A percentile compares a stretch with the other conserved stretches of the same genome.
Evolutionary conservation across 2,888 invertebrate genomes (phyloP).

Genomic region (Furcula furcula): DNA sequence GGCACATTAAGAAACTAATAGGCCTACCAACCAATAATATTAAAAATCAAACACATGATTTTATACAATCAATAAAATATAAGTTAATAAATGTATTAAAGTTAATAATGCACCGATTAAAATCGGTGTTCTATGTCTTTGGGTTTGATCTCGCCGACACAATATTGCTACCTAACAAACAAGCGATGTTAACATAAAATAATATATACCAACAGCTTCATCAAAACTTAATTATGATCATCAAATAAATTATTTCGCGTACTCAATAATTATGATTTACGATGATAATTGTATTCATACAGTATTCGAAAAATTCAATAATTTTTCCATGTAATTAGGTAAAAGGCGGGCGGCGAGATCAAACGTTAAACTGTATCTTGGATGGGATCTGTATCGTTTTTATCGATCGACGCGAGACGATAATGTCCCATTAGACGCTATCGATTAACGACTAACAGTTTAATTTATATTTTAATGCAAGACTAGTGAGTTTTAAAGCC

Average conservation of each 20-base stretch:
- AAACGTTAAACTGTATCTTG: slow-evolving; percentile 29
- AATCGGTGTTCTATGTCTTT: not conserved
- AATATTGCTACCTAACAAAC: slow-evolving; percentile 13
- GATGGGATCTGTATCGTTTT: not conserved
- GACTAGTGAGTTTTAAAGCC: not conserved
- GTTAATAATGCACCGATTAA: slow-evolving; percentile 1
- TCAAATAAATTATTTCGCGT: slow-evolving; percentile 44
- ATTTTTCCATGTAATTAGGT: slow-evolving; percentile 53
- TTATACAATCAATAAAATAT: too few relatives aligned
- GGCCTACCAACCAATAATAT: too few relatives aligned
- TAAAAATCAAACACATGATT: too few relatives aligned
- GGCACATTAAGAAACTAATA: too few relatives aligned
- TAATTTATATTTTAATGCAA: not conserved
- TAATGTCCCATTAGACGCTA: not conserved
- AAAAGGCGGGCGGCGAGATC: slow-evolving; percentile 52
- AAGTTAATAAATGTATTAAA: not conserved
- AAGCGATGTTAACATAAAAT: slow-evolving; percentile 16
- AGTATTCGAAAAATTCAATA: slow-evolving; percentile 47
- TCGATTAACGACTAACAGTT: not conserved
- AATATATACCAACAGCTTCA: slow-evolving; percentile 46
- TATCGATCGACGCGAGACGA: not conserved
- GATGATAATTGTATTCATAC: slow-evolving; percentile 57
- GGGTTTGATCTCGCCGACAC: slow-evolving; percentile 2
- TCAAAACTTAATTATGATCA: slow-evolving; percentile 46
- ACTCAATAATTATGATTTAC: slow-evolving; percentile 47